phyloP scores from a whole-genome alignment of 1,140 invertebrate species.

The Pantala flavescens region DNA sequence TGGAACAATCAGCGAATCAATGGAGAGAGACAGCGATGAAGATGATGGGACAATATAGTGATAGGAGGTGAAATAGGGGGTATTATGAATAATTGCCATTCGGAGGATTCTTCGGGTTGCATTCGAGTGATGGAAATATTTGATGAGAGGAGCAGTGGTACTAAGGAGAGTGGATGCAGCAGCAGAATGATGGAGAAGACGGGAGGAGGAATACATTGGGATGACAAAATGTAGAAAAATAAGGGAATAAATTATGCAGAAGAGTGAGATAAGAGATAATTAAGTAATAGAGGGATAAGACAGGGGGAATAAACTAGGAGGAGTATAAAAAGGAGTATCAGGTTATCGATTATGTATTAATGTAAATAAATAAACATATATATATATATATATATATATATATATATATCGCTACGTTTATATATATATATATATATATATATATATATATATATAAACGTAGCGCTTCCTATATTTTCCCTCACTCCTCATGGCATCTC shows the following conservation, averaged over 20 bases:
- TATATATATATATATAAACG: background rate
- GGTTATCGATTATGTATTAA: too few relatives aligned
- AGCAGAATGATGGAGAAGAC: background rate
- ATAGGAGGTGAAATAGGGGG: background rate
- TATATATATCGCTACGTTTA: too few relatives aligned
- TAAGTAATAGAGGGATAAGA: too few relatives aligned
- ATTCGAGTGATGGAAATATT: background rate
- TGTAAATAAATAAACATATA: background rate
- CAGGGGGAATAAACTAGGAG: too few relatives aligned
- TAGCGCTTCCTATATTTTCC: too few relatives aligned
- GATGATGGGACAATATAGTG: background rate
- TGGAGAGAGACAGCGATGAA: background rate
- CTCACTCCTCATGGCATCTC: too few relatives aligned
- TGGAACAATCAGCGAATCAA: too few relatives aligned
- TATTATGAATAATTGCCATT: background rate
- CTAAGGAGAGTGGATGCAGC: background rate
- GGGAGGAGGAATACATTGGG: background rate
- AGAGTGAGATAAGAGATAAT: too few relatives aligned
- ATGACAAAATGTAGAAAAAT: too few relatives aligned
- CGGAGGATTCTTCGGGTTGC: background rate
- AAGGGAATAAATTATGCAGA: too few relatives aligned
- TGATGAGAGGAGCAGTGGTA: background rate
- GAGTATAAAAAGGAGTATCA: too few relatives aligned
- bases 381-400: background rate
- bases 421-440: too few relatives aligned